A percentile compares a stretch with the other conserved stretches of the same genome.
phyloP scores from a whole-genome alignment of 2,113 vertebrate genomes.

The Monarcha castaneiventris region DNA sequence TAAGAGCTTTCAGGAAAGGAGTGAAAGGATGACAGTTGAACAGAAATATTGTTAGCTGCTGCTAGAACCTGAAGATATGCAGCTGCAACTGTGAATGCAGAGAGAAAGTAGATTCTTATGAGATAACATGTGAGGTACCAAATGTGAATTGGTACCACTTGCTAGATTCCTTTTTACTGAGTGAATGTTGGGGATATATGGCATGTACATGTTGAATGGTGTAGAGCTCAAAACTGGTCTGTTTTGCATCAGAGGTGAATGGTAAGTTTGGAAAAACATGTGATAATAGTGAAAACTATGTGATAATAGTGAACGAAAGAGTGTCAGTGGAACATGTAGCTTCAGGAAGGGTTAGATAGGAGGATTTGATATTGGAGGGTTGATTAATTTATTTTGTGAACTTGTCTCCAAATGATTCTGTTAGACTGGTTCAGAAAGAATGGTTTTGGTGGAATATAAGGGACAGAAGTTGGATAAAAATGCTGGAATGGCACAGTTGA shows the following conservation, averaged over 20 bases:
- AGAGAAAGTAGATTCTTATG: not conserved
- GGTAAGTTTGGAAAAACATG: not conserved
- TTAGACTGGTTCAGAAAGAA: not conserved
- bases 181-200: not conserved
- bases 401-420: not conserved
- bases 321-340: not conserved
- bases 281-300: not conserved
- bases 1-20: not conserved
- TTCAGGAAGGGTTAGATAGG: not conserved
- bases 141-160: not conserved
- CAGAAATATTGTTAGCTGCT: not conserved
- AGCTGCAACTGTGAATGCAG: not conserved
- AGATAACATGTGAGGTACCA: not conserved
- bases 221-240: not conserved
- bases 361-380: not conserved
- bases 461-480: not conserved
- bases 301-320: not conserved
- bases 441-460: not conserved
- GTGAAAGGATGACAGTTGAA: not conserved
- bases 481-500: not conserved
- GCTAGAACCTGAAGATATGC: not conserved
- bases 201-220: not conserved
- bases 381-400: not conserved
- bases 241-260: not conserved
- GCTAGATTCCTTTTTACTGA: not conserved